A percentile compares a stretch with the other conserved stretches of the same genome.
Conservation (phyloP, 2,797 vertebrate genomes). For the Phataginus tricuspis region DNA sequence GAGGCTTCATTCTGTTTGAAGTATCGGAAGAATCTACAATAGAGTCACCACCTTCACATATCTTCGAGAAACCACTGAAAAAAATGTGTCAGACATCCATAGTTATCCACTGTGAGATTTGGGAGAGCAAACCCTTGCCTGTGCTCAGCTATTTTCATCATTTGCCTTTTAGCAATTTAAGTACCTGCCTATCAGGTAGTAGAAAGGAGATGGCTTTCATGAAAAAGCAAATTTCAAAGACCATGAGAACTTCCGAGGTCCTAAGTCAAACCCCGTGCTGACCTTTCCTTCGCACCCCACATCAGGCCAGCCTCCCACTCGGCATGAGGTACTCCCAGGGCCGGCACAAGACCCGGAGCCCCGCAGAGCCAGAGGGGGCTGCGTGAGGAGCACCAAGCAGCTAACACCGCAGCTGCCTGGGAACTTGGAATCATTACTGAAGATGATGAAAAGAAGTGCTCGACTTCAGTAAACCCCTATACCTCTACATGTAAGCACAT, state of each 20-base stretch:
- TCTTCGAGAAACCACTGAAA: neutral
- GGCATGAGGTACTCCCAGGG: too few species aligned
- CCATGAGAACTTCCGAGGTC: neutral
- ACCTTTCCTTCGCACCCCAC: neutral
- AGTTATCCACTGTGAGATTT: neutral
- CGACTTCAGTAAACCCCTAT: neutral
- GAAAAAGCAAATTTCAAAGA: slow-evolving; percentile 1
- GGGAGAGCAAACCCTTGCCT: neutral
- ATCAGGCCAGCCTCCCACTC: neutral
- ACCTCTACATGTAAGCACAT: neutral
- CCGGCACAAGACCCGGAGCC: neutral
- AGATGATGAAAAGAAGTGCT: neutral
- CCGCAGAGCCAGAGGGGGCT: too few species aligned
- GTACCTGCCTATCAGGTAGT: neutral
- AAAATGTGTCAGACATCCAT: neutral
- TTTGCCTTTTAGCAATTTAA: neutral
- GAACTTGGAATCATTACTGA: neutral
- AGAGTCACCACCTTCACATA: too few species aligned
- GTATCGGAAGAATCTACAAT: neutral
- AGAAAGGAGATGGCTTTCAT: neutral
- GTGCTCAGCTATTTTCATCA: neutral
- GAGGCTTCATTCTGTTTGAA: neutral
- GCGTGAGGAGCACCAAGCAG: neutral
- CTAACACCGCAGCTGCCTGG: neutral
- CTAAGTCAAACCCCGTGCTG: neutral